A percentile compares a stretch with the other conserved stretches of the same genome.
Conservation (phyloP, 37 sponge, comb jelly and placozoan genomes). For the Bolinopsis microptera region DNA sequence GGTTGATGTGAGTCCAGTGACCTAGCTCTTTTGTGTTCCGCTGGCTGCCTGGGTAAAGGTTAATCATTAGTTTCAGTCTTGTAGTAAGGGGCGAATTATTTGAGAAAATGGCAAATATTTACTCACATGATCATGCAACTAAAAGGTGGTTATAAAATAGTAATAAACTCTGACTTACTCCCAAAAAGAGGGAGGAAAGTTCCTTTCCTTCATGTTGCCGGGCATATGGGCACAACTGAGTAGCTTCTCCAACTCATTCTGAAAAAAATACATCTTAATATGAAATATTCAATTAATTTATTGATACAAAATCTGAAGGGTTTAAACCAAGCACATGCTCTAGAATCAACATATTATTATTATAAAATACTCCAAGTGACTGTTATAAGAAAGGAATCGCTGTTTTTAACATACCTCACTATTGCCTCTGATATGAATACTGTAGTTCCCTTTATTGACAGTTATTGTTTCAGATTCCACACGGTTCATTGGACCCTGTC, state of each 20-base stretch:
- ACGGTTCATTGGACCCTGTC: conserved; percentile 37
- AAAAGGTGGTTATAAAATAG: too few relatives aligned
- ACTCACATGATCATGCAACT: too few relatives aligned
- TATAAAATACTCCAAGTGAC: too few relatives aligned
- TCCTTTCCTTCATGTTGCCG: conserved; percentile 41
- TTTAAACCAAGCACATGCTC: background rate
- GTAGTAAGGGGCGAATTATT: too few relatives aligned
- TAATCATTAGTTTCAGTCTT: background rate
- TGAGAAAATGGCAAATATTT: too few relatives aligned
- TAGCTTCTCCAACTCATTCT: conserved; percentile 51
- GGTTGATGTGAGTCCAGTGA: conserved; percentile 38
- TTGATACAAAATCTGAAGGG: too few relatives aligned
- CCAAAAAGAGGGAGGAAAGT: conserved; percentile 14
- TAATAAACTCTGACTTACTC: conserved; percentile 1
- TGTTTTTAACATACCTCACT: conserved; percentile 39
- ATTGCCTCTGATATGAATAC: conserved; percentile 36
- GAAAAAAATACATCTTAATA: background rate
- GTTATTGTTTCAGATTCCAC: conserved; percentile 26
- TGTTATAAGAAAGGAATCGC: too few relatives aligned
- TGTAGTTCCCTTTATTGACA: conserved; percentile 34
- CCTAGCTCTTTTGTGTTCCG: conserved; percentile 39
- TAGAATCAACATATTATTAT: too few relatives aligned
- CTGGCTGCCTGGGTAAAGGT: background rate
- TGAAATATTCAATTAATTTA: too few relatives aligned
- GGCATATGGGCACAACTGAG: conserved; percentile 6